Evolutionary conservation across 2,797 vertebrate genomes (phyloP).

Genomic region (Megalops cyprinoides): DNA sequence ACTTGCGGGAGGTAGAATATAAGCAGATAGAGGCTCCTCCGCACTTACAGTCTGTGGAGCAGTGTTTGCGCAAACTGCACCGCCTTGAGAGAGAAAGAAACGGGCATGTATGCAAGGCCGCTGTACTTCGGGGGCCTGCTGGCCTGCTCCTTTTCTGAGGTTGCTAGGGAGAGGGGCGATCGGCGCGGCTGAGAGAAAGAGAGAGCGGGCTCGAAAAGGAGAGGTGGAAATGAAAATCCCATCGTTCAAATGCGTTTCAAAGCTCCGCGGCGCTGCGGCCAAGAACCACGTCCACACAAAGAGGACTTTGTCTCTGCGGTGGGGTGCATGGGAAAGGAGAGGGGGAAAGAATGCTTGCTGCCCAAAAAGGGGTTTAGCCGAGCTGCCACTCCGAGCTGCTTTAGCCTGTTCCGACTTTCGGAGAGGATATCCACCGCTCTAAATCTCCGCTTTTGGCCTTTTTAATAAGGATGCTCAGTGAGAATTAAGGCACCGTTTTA

Average conservation of each 20-base stretch:
- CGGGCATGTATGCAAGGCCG: constrained; percentile 45
- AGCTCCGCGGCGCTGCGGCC: constrained; percentile 76
- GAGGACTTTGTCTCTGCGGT: constrained; percentile 83
- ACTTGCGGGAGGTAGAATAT: neutral
- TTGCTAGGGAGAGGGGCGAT: constrained; percentile 62
- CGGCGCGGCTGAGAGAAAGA: constrained; percentile 39
- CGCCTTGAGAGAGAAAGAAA: constrained; percentile 56
- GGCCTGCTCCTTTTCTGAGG: constrained; percentile 50
- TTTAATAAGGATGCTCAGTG: neutral
- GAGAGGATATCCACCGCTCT: constrained; percentile 10
- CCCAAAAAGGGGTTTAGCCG: constrained; percentile 65
- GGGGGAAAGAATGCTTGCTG: constrained; percentile 70
- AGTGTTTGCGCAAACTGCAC: constrained; percentile 58
- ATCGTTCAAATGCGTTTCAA: constrained; percentile 77
- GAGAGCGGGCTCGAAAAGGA: constrained; percentile 65
- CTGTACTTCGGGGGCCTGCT: constrained; percentile 30
- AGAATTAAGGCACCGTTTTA: neutral
- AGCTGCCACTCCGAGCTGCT: constrained; percentile 66
- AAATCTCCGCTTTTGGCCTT: neutral
- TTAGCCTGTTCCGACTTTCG: constrained; percentile 57
- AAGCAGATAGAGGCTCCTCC: constrained; percentile 54
- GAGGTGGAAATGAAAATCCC: constrained; percentile 78
- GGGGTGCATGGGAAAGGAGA: constrained; percentile 82
- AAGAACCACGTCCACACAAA: constrained; percentile 82
- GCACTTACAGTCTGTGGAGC: constrained; percentile 18